Base-by-base conservation (phyloP, 2,797 vertebrate genomes). In the Acrocephalus scirpaceus region DNA sequence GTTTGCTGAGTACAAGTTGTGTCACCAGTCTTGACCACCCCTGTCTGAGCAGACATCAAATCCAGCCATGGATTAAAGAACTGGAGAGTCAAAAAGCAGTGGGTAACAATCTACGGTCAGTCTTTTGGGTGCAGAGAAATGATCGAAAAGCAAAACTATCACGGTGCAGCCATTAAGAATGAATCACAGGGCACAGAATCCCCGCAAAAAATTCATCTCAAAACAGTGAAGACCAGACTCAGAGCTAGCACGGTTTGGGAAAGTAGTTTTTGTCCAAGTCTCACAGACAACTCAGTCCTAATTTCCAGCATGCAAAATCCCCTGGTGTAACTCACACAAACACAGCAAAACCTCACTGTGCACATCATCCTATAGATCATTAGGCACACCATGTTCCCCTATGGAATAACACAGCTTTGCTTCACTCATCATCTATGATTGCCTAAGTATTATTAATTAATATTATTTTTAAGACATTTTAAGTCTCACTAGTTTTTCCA, bases 401-500 rank as follows among this genome's bases (percentile, higher is more conserved):
- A 20, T 54, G 60, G 69, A 95, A 67, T 72, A 89, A 77, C 44
- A 71, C 18, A 50, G 42, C 56, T 90, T 67, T 92, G 69, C 66
- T 94, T 88, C 78, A 47, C 54, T 93, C 47, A 42, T 75, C 66
- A 79, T 47, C 53, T 57, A 9, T 36, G 76, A 91, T 16, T 88
- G 40, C 45, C 34, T 21, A 85, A 82, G 60, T 73, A 87, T 93
- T 89, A 96, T 71, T 94, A 95, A 95, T 95, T 92, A 91, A 85
- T 95, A 96, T 34, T 86, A 75, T 93, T 82, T 79, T 75, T 1
- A 84, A 94, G 22, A 67, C 67, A 85, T 64, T 27, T 85, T 23
- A 89, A 74, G 26, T 73, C 36, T 84, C 47, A n/a, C 54, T 92
- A n/a, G 7, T 74, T 77, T 83, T 77, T 53, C 82, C 30, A 66